Evolutionary conservation across 1,140 invertebrate genomes (phyloP).

Genomic region (Odontomachus brunneus): DNA sequence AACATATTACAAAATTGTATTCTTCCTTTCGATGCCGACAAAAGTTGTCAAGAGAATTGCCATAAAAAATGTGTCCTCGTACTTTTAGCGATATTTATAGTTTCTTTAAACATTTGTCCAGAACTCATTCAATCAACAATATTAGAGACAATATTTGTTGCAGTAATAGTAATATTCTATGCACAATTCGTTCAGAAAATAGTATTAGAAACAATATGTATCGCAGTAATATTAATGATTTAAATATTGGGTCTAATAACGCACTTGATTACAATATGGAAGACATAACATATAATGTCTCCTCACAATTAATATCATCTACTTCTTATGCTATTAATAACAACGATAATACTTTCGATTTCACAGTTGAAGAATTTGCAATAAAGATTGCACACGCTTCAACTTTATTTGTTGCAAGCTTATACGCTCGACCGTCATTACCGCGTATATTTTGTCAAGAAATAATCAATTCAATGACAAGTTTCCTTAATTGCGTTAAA

Average conservation of each 20-base stretch:
- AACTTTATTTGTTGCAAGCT: constrained; percentile 1
- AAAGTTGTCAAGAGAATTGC: neutral
- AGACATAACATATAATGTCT: neutral
- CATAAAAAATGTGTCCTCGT: constrained; percentile 4
- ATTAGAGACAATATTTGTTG: too few species aligned
- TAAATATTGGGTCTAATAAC: neutral
- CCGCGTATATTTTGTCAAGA: constrained; percentile 7
- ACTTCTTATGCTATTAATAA: neutral
- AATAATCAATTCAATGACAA: constrained; percentile 1
- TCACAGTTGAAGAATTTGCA: constrained; percentile 2
- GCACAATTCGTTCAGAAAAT: too few species aligned
- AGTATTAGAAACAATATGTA: neutral
- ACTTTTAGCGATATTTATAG: constrained; percentile 22
- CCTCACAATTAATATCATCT: neutral
- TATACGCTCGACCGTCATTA: constrained; percentile 19
- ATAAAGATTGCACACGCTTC: neutral
- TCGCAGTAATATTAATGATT: neutral
- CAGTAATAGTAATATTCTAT: too few species aligned
- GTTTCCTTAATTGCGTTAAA: neutral
- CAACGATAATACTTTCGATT: too few species aligned
- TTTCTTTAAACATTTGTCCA: constrained; percentile 21
- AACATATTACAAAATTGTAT: too few species aligned
- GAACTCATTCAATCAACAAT: neutral
- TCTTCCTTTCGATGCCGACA: neutral
- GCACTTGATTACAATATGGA: neutral